Evolutionary conservation across 2,113 vertebrate species (phyloP).

Genomic region (Pavo muticus): DNA sequence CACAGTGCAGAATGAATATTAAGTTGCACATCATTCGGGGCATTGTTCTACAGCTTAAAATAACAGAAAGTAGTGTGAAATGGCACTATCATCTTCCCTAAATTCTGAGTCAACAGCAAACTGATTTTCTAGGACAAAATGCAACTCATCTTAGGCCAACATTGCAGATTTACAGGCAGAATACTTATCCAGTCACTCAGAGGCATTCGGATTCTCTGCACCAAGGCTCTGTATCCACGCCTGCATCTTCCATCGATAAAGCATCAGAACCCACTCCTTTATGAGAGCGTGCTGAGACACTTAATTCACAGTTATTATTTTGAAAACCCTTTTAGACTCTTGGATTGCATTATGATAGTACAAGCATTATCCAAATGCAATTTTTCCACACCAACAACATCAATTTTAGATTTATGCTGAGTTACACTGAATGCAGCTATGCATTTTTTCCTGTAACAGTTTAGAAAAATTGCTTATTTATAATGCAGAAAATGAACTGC

Average conservation of each 20-base stretch:
- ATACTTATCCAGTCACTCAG: not conserved
- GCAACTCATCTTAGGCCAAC: not conserved
- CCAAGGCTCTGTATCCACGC: not conserved
- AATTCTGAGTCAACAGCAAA: not conserved
- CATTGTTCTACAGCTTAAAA: not conserved
- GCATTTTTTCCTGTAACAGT: not conserved
- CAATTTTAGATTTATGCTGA: not conserved
- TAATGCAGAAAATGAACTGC: constrained; percentile 17
- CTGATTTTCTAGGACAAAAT: not conserved
- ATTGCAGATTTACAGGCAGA: not conserved
- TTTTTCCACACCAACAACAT: not conserved
- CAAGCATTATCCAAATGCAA: not conserved
- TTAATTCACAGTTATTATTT: not conserved
- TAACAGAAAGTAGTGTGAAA: not conserved
- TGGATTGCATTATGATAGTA: not conserved
- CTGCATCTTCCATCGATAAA: not conserved
- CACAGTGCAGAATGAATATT: not conserved
- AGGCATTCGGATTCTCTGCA: not conserved
- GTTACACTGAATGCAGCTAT: not conserved
- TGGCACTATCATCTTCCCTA: not conserved
- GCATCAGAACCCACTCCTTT: not conserved
- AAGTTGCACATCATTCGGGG: not conserved
- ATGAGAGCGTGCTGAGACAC: not conserved
- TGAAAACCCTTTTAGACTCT: not conserved
- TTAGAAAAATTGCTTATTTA: not conserved